Percentiles rank a stretch among this genome's conserved stretches.
phyloP scores from a whole-genome alignment of 2,113 vertebrate species.

The Petrocephalus microphthalmus region DNA sequence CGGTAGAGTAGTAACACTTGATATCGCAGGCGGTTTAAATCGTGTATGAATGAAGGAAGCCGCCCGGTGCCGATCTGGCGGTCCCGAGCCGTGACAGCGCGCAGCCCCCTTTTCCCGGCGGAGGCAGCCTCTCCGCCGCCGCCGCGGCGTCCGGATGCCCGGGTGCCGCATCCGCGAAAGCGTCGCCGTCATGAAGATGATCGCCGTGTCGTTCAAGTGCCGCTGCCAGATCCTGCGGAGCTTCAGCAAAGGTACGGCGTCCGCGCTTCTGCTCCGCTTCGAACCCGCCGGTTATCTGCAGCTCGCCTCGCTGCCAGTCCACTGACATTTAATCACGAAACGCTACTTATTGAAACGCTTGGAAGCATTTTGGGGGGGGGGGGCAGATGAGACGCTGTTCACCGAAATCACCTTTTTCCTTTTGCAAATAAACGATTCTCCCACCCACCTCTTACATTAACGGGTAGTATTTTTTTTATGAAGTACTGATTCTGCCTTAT shows the following conservation, averaged over 20 bases:
- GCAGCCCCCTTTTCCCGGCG: conserved; percentile 54
- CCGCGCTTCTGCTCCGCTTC: background rate
- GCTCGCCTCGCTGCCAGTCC: background rate
- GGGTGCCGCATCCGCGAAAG: conserved; percentile 59
- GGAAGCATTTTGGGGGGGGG: background rate
- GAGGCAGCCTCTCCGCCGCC: conserved; percentile 64
- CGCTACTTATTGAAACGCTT: background rate
- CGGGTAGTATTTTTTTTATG: background rate
- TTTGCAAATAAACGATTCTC: background rate
- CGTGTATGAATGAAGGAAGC: background rate
- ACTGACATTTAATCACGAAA: conserved; percentile 16
- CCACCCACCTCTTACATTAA: background rate
- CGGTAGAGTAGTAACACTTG: background rate
- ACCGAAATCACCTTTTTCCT: background rate
- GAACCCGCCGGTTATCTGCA: background rate
- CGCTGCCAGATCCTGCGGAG: conserved; percentile 95
- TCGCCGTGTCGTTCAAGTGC: conserved; percentile 98
- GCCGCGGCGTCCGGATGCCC: conserved; percentile 59
- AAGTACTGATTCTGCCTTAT: background rate
- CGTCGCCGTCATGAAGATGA: conserved; percentile 73
- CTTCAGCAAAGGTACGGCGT: conserved; percentile 85
- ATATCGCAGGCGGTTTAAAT: background rate
- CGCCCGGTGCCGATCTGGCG: background rate
- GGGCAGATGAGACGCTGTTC: background rate
- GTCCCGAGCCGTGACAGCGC: conserved; percentile 49